Evolutionary conservation across 2,797 vertebrate genomes (phyloP).

Genomic region (Phataginus tricuspis): DNA sequence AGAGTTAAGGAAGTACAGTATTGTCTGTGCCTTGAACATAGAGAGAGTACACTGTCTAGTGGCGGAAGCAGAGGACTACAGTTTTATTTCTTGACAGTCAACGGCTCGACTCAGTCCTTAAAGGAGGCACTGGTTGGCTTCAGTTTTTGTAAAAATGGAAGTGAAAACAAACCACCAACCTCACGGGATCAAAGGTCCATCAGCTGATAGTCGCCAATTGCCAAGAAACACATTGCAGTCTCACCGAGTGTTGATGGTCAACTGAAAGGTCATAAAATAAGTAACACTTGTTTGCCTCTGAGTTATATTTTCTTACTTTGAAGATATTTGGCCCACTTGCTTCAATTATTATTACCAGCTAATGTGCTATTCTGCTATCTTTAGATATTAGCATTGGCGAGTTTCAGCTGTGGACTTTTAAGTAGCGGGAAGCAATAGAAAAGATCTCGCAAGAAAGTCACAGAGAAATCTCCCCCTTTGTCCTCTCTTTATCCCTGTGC

Average conservation of each 20-base stretch:
- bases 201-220: neutral
- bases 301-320: neutral
- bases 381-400: neutral
- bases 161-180: slow-evolving; percentile 18
- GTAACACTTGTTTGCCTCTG: neutral
- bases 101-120: neutral
- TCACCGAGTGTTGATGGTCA: neutral
- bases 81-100: slow-evolving; percentile 18
- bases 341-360: neutral
- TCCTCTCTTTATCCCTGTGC: too few species aligned
- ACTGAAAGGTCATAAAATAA: slow-evolving; percentile 10
- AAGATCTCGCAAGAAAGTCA: neutral
- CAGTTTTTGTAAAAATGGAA: slow-evolving; percentile 33
- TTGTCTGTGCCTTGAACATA: neutral
- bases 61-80: slow-evolving; percentile 10
- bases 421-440: neutral
- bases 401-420: neutral
- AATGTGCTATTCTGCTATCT: neutral
- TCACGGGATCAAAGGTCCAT: slow-evolving; percentile 19
- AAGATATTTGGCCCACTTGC: neutral
- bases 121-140: neutral
- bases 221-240: slow-evolving; percentile 2
- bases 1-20: neutral
- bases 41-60: slow-evolving; percentile 27
- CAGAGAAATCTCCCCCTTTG: neutral